Conservation (phyloP, 2,113 vertebrate species). For the Eulacestoma nigropectus region DNA sequence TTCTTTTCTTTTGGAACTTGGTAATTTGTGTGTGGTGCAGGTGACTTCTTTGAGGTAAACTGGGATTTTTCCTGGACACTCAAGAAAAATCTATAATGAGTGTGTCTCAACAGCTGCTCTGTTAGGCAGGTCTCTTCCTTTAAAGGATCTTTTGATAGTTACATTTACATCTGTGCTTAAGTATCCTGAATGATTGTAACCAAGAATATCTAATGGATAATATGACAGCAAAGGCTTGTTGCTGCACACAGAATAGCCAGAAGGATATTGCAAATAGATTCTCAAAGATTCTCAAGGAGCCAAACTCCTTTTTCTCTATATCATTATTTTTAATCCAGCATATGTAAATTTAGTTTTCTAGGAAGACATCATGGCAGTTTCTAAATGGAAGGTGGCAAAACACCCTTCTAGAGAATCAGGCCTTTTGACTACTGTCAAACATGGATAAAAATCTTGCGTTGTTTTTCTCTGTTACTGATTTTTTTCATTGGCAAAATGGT, state of each 20-base stretch:
- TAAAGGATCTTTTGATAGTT: neutral
- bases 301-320: neutral
- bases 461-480: neutral
- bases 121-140: neutral
- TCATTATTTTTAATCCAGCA: neutral
- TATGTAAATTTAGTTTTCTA: neutral
- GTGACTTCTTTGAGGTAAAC: neutral
- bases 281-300: neutral
- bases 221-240: neutral
- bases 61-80: neutral
- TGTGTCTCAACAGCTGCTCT: neutral
- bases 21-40: neutral
- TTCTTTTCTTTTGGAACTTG: neutral
- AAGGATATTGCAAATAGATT: neutral
- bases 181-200: neutral
- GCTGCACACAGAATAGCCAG: neutral
- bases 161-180: neutral
- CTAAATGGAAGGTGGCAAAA: neutral
- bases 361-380: neutral
- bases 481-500: neutral
- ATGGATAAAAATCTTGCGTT: neutral
- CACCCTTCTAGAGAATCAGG: neutral
- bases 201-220: neutral
- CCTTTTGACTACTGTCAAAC: neutral
- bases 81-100: neutral